Percentiles rank a stretch among this genome's conserved stretches.
These are phyloP conservation scores for Myrmophylax atrothorax DNA, from an alignment of 2,113 vertebrate genomes.

Conservation along the genomic window DNA sequence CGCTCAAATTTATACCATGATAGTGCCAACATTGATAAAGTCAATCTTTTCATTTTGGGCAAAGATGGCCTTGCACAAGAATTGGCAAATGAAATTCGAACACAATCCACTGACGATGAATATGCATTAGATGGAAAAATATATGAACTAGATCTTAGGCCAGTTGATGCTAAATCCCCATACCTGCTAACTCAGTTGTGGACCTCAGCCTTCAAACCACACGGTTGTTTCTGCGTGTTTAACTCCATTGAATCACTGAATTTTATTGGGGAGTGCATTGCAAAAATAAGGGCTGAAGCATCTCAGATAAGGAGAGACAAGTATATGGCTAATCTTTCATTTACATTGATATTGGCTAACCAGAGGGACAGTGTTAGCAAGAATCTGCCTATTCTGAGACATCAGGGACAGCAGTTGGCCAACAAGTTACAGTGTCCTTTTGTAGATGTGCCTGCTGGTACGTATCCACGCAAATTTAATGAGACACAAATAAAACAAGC, in stretches of 20 bases:
- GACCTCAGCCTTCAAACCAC: constrained; percentile 92
- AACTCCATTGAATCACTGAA: constrained; percentile 96
- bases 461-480: constrained; percentile 95
- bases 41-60: constrained; percentile 96
- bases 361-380: constrained; percentile 92
- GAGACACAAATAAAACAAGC: constrained; percentile 96
- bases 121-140: constrained; percentile 98
- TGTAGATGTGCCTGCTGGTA: constrained; percentile 91
- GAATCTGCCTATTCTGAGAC: constrained; percentile 94
- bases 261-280: constrained; percentile 94
- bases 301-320: constrained; percentile 90
- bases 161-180: constrained; percentile 92
- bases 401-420: constrained; percentile 96
- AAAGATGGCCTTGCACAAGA: constrained; percentile 96
- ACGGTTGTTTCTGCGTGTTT: constrained; percentile 97
- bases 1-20: constrained; percentile 92
- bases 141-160: constrained; percentile 93
- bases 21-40: constrained; percentile 93
- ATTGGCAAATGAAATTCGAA: constrained; percentile 94
- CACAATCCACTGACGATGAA: constrained; percentile 96
- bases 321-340: constrained; percentile 89
- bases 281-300: constrained; percentile 92
- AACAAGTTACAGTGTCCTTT: constrained; percentile 99
- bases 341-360: constrained; percentile 94
- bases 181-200: constrained; percentile 91